Evolutionary conservation across 1,140 invertebrate species (phyloP), one percentile per base, ranked within the genome.

Genomic region (Oncopodura yosiiana): DNA sequence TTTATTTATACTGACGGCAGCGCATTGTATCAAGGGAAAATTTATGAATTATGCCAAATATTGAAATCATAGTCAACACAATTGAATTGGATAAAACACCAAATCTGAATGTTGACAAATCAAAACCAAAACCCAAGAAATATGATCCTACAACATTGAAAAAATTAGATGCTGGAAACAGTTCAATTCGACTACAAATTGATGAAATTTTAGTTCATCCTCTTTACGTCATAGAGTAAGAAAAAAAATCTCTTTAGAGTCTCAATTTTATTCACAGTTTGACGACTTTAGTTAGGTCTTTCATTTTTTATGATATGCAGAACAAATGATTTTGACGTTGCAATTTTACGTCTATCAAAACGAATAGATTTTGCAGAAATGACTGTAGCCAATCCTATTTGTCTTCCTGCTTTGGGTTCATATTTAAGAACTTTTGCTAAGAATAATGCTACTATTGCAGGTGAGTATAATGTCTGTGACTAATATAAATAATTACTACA

Each of bases 321-420:
- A 49, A 63, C 58, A 16, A 63, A 63, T 36, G 61, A 63, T 29
- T 63, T 50, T 42, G 61, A 63, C 37, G 50, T 60, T 1, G 61
- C 61, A 18, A 3, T 60, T 12, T 0, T 63, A 3, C 18, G 18
- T 11, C 48, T 56, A 12, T 21, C 21, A 43, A 23, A 37, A 24
- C 42, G 34, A 26, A 56, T 56, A 4, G 29, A 55, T 37, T 51
- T 56, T 26, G 16, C 30, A 1, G 39, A 42, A 21, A 24, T 26
- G 3, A 4, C 4, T 2, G 34, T 11, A 16, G 18, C 45, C 16
- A 56, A 29, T 49, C 56, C 57, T 6, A 43, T 60, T 37, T 63
- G 61, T 36, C 45, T 60, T 2, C 61, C 61, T 0, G 29, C 24
- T 24, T 21, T 60, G 14, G 54, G 54, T 2, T 42, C 49, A 12